A percentile compares a stretch with the other conserved stretches of the same genome.
phyloP scores from a whole-genome alignment of 2,888 invertebrate genomes.

The Melolontha melolontha region DNA sequence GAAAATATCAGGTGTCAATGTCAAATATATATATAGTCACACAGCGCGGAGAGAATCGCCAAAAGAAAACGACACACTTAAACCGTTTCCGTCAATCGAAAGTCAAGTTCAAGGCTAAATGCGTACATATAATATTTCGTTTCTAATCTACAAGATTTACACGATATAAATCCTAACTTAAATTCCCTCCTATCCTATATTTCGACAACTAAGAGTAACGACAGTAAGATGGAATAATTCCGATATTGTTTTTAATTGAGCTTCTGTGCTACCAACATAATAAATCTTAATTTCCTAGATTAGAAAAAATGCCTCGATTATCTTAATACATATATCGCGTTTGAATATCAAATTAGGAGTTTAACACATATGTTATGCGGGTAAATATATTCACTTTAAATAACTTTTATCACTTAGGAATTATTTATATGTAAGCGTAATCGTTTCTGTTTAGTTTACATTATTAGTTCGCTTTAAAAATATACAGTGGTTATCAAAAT shows the following conservation, averaged over 20 bases:
- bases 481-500: too few species aligned
- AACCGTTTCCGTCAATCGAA: slow-evolving; percentile 16
- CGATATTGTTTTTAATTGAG: background rate
- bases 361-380: too few species aligned
- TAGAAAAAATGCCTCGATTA: background rate
- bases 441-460: too few species aligned
- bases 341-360: background rate
- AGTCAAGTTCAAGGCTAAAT: slow-evolving; percentile 32
- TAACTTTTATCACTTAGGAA: too few species aligned
- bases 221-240: too few species aligned
- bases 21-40: slow-evolving; percentile 14
- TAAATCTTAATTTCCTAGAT: slow-evolving; percentile 14
- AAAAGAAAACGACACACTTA: slow-evolving; percentile 25
- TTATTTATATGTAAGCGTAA: too few species aligned
- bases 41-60: background rate
- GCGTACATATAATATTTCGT: background rate
- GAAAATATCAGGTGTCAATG: background rate
- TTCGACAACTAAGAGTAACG: too few species aligned
- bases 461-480: too few species aligned
- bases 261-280: background rate
- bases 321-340: slow-evolving; percentile 2
- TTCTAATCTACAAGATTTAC: too few species aligned
- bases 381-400: too few species aligned
- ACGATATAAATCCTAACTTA: too few species aligned
- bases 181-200: too few species aligned